Percentiles rank a stretch among this genome's conserved stretches.
phyloP scores from a whole-genome alignment of 1,140 invertebrate species.

The Drosophila repletoides region DNA sequence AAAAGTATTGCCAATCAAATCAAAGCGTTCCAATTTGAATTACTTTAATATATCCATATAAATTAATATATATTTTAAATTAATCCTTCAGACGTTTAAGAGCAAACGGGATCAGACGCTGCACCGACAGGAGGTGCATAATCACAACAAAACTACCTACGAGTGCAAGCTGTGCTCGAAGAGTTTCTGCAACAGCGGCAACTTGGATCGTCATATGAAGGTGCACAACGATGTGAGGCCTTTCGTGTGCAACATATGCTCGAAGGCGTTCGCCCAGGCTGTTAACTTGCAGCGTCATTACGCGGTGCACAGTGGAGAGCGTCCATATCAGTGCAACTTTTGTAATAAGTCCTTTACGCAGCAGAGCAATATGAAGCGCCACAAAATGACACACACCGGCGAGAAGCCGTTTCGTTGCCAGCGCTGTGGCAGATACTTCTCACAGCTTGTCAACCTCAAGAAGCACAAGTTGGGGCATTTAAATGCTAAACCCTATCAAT shows the following conservation, averaged over 20 bases:
- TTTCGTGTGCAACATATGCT: constrained; percentile 72
- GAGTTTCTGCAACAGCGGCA: constrained; percentile 78
- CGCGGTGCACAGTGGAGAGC: constrained; percentile 78
- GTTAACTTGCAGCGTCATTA: constrained; percentile 80
- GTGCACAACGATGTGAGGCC: constrained; percentile 81
- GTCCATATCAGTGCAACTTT: constrained; percentile 77
- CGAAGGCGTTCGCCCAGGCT: constrained; percentile 80
- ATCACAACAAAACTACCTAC: constrained; percentile 77
- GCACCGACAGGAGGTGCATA: constrained; percentile 77
- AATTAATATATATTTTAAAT: too few relatives aligned
- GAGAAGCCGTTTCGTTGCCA: constrained; percentile 81
- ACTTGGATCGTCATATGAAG: constrained; percentile 79
- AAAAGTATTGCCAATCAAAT: too few relatives aligned
- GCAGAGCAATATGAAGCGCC: constrained; percentile 81
- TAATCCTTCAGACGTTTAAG: constrained; percentile 65
- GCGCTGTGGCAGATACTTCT: constrained; percentile 76
- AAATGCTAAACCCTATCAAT: constrained; percentile 76
- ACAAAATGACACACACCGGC: constrained; percentile 82
- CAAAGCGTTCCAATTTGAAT: too few relatives aligned
- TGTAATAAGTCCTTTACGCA: constrained; percentile 82
- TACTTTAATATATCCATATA: too few relatives aligned
- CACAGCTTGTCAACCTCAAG: constrained; percentile 80
- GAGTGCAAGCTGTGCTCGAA: constrained; percentile 78
- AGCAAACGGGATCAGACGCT: constrained; percentile 77
- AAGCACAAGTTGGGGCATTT: constrained; percentile 81